Conservation (phyloP, 2,888 invertebrate species). For the Buathra laborator region DNA sequence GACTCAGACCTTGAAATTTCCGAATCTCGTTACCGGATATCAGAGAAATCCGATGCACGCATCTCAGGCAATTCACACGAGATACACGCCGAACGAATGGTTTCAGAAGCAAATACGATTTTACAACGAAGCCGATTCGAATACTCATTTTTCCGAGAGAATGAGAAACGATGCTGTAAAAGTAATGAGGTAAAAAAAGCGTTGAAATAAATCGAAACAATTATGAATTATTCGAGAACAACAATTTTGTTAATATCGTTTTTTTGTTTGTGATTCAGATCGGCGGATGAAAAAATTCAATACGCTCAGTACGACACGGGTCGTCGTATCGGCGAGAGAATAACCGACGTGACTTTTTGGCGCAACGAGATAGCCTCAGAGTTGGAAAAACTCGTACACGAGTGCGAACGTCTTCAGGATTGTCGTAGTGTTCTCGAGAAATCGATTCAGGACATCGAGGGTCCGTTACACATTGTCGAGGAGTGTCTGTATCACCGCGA, state of each 20-base stretch:
- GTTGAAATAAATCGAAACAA: neutral
- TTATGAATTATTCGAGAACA: neutral
- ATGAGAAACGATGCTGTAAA: constrained; percentile 93
- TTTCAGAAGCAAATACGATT: constrained; percentile 91
- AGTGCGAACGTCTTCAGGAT: constrained; percentile 91
- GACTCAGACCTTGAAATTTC: constrained; percentile 92
- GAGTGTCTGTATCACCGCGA: constrained; percentile 97
- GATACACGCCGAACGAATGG: constrained; percentile 97
- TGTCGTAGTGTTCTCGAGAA: constrained; percentile 90
- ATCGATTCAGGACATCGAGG: constrained; percentile 92
- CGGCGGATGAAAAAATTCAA: constrained; percentile 92
- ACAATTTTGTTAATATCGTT: neutral
- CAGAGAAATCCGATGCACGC: constrained; percentile 94
- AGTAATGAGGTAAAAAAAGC: constrained; percentile 88
- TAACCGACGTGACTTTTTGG: constrained; percentile 97
- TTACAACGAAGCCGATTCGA: constrained; percentile 95
- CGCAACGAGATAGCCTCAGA: constrained; percentile 94
- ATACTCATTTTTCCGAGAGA: constrained; percentile 93
- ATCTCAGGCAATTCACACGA: constrained; percentile 93
- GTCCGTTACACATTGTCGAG: constrained; percentile 96
- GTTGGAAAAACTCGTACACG: constrained; percentile 93
- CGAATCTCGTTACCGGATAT: constrained; percentile 93
- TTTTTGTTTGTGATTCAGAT: constrained; percentile 84
- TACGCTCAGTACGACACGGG: constrained; percentile 94
- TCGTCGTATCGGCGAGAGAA: constrained; percentile 94